A percentile compares a stretch with the other conserved stretches of the same genome.
Evolutionary conservation across 1,140 invertebrate species (phyloP).

Genomic region (Danaus plexippus): DNA sequence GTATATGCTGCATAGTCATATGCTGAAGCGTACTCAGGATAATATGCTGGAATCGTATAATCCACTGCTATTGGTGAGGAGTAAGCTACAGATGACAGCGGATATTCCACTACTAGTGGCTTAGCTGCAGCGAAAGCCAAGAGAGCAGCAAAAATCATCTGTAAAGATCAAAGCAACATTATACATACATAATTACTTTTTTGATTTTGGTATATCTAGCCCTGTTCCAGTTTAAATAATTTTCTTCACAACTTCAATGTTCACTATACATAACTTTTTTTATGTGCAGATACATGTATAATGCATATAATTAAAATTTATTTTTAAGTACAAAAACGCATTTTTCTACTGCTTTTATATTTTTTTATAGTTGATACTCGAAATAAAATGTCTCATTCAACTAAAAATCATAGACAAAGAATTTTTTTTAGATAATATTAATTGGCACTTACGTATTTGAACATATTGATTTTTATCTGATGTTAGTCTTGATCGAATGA

Average conservation of each 20-base stretch:
- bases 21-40: slow-evolving; percentile 38
- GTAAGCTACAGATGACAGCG: slow-evolving; percentile 37
- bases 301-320: no score
- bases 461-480: slow-evolving; percentile 39
- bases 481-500: slow-evolving; percentile 8
- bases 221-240: no score
- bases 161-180: slow-evolving; percentile 31
- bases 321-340: no score
- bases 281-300: no score
- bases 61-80: slow-evolving; percentile 44
- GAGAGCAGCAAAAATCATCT: slow-evolving; percentile 69
- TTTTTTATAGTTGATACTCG: not conserved
- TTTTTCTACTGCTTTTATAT: no score
- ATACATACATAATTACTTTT: no score
- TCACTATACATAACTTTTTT: no score
- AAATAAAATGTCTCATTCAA: not conserved
- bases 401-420: slow-evolving; percentile 6
- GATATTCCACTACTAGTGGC: slow-evolving; percentile 63
- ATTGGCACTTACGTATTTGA: slow-evolving; percentile 62
- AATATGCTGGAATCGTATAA: slow-evolving; percentile 52
- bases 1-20: slow-evolving; percentile 43
- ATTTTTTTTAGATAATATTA: slow-evolving; percentile 14
- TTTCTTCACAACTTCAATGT: no score
- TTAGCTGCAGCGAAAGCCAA: slow-evolving; percentile 67
- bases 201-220: no score